A percentile compares a stretch with the other conserved stretches of the same genome.
These are phyloP conservation scores for Caenorhabditis inopinata DNA, from an alignment of 1,140 invertebrate species.

Conservation along the genomic window DNA sequence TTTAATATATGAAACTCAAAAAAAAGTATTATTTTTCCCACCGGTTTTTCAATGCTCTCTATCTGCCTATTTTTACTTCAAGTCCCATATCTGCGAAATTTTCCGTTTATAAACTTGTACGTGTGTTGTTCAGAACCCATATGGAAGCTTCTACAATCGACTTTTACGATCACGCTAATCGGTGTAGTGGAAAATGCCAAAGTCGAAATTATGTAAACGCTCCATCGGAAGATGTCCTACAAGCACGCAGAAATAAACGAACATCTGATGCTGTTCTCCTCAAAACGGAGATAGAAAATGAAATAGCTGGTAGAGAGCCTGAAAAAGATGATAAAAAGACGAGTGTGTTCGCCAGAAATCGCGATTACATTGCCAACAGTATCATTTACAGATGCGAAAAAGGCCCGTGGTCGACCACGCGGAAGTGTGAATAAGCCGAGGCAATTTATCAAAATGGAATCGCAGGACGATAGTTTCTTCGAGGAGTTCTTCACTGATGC, in stretches of 20 bases:
- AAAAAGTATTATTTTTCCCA: no score
- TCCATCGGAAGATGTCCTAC: no score
- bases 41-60: no score
- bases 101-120: not conserved
- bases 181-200: conserved; percentile 7
- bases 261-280: no score
- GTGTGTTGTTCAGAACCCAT: not conserved
- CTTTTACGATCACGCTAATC: not conserved
- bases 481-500: conserved; percentile 22
- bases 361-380: no score
- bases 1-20: no score
- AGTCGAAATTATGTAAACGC: conserved; percentile 13
- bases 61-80: no score
- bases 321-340: not conserved
- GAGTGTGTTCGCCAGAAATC: no score
- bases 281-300: no score
- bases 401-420: not conserved
- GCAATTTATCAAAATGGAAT: not conserved
- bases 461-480: conserved; percentile 1
- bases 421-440: conserved; percentile 19
- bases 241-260: no score
- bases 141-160: conserved; percentile 12
- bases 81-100: no score
- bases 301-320: not conserved
- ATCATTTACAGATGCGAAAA: not conserved